Percentiles rank a stretch among this genome's conserved stretches.
Conservation (phyloP, 2,888 invertebrate species). For the Orgyia antiqua region DNA sequence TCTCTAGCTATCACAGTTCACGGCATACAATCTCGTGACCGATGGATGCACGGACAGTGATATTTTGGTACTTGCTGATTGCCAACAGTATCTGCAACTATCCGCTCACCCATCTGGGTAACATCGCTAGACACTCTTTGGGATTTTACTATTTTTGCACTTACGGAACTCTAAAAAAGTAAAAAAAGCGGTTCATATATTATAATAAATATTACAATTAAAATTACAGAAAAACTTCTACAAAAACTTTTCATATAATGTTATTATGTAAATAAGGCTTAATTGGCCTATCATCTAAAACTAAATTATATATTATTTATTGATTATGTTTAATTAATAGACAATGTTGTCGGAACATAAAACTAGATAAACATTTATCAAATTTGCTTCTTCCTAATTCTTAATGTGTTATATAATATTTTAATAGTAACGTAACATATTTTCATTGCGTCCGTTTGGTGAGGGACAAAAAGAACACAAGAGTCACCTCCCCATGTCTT, state of each 20-base stretch:
- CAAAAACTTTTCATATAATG: slow-evolving; percentile 14
- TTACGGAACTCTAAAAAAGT: background rate
- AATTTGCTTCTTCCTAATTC: slow-evolving; percentile 25
- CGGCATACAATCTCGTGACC: too few relatives aligned
- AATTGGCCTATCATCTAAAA: slow-evolving; percentile 26
- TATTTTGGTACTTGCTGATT: too few relatives aligned
- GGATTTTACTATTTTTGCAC: background rate
- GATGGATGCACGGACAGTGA: too few relatives aligned
- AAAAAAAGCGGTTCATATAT: too few relatives aligned
- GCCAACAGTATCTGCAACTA: too few relatives aligned
- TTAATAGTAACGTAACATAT: too few relatives aligned
- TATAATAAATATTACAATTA: slow-evolving; percentile 3
- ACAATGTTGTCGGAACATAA: slow-evolving; percentile 24
- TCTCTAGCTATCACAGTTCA: too few relatives aligned
- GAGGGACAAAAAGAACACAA: too few relatives aligned
- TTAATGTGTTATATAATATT: slow-evolving; percentile 20
- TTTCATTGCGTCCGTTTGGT: too few relatives aligned
- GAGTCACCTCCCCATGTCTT: too few relatives aligned
- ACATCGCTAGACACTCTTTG: too few relatives aligned
- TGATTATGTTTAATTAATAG: slow-evolving; percentile 16
- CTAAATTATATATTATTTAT: slow-evolving; percentile 27
- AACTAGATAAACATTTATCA: slow-evolving; percentile 19
- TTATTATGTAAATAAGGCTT: slow-evolving; percentile 18
- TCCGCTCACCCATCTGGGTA: too few relatives aligned
- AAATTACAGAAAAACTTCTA: slow-evolving; percentile 5